Evolutionary conservation across 2,888 invertebrate species (phyloP).

Genomic region (Drosophila anomelani): DNA sequence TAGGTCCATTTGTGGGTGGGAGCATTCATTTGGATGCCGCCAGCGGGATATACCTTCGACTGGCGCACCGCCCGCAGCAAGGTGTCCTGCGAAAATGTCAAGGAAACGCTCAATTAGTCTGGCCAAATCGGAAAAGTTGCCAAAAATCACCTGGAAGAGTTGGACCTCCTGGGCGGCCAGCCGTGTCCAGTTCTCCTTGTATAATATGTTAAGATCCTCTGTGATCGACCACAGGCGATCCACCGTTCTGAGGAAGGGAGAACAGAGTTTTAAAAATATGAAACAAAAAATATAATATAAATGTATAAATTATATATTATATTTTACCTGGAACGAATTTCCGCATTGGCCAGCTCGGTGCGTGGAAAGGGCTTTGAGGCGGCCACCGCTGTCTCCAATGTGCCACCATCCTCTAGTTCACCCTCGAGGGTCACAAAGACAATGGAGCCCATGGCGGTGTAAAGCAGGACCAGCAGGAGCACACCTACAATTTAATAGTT

Average conservation of each 20-base stretch:
- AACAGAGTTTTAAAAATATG: background rate
- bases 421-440: constrained; percentile 95
- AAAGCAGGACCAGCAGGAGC: constrained; percentile 91
- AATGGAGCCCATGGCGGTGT: constrained; percentile 96
- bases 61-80: constrained; percentile 84
- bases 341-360: constrained; percentile 86
- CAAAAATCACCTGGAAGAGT: constrained; percentile 89
- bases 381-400: constrained; percentile 87
- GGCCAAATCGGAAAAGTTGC: background rate
- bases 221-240: constrained; percentile 94
- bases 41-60: constrained; percentile 84
- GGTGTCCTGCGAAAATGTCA: constrained; percentile 78
- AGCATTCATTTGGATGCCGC: constrained; percentile 84
- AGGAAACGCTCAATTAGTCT: constrained; percentile 12
- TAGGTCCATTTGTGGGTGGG: constrained; percentile 93
- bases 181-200: constrained; percentile 96
- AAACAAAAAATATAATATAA: background rate
- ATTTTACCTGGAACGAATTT: constrained; percentile 86
- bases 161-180: constrained; percentile 94
- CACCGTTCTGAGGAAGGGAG: constrained; percentile 86
- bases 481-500: constrained; percentile 53
- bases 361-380: constrained; percentile 88
- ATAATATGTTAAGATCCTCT: constrained; percentile 94
- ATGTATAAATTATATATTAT: background rate
- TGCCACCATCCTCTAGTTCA: constrained; percentile 85